A percentile compares a stretch with the other conserved stretches of the same genome.
Evolutionary conservation across 2,113 vertebrate species (phyloP).

Genomic region (Poeciliopsis occidentalis): DNA sequence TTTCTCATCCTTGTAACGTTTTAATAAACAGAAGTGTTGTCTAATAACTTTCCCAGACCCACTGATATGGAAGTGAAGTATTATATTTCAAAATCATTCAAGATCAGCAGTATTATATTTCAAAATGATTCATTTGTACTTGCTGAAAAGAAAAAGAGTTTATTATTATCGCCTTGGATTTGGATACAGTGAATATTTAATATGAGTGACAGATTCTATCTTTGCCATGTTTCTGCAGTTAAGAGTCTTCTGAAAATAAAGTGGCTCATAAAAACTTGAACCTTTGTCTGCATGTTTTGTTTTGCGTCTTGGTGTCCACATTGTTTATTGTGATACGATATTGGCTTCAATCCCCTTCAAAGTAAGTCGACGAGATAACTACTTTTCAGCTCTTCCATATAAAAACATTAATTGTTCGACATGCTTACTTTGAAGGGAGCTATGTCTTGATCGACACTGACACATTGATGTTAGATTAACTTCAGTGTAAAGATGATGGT

Average conservation of each 20-base stretch:
- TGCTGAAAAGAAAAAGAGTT: constrained; percentile 20
- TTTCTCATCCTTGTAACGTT: constrained; percentile 55
- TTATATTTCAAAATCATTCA: constrained; percentile 48
- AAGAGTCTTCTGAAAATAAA: constrained; percentile 70
- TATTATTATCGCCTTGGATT: constrained; percentile 47
- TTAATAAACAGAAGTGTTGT: constrained; percentile 51
- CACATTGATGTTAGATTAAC: too few species aligned
- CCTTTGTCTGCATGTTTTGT: not conserved
- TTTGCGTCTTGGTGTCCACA: not conserved
- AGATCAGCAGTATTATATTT: constrained; percentile 38
- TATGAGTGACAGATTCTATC: constrained; percentile 53
- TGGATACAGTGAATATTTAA: constrained; percentile 47
- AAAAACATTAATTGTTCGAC: too few species aligned
- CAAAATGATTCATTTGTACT: constrained; percentile 47
- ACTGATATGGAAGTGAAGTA: constrained; percentile 30
- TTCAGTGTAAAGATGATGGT: too few species aligned
- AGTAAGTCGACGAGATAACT: not conserved
- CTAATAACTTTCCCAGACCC: constrained; percentile 50
- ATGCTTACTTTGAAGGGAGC: too few species aligned
- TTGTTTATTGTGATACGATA: not conserved
- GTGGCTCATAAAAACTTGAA: constrained; percentile 41
- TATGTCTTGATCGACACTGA: too few species aligned
- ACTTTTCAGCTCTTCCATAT: too few species aligned
- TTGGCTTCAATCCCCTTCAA: not conserved
- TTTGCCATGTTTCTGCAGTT: constrained; percentile 68